Conservation (phyloP, 2,797 vertebrate species). For the Ibycter americanus region DNA sequence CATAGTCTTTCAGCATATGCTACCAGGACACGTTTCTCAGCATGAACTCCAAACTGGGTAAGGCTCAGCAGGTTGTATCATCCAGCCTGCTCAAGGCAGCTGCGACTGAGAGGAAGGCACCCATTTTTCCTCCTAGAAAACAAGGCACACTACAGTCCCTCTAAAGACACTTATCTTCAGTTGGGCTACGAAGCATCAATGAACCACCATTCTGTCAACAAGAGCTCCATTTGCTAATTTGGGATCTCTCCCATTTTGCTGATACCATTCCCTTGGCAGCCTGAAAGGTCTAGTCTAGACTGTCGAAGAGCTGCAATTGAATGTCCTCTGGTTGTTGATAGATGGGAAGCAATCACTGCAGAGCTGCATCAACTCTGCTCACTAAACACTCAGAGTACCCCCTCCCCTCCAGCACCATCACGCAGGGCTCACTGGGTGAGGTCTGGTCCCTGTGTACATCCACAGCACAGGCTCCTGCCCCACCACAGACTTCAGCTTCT, state of each 20-base stretch:
- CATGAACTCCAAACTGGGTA: not conserved
- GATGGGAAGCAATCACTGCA: not conserved
- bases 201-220: not conserved
- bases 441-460: not conserved
- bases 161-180: not conserved
- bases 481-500: not conserved
- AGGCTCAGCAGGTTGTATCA: not conserved
- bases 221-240: not conserved
- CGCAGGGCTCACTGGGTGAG: not conserved
- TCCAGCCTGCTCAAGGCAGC: not conserved
- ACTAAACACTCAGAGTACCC: not conserved
- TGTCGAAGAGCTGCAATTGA: not conserved
- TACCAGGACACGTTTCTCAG: not conserved
- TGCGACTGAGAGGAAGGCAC: not conserved
- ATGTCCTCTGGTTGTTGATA: not conserved
- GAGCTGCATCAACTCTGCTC: not conserved
- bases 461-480: not conserved
- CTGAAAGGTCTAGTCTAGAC: not conserved
- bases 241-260: not conserved
- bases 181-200: not conserved
- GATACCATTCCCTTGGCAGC: not conserved
- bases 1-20: not conserved
- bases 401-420: not conserved
- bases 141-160: not conserved
- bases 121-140: not conserved